phyloP scores from a whole-genome alignment of 1,140 invertebrate species.

The Anoplolepis gracilipes region DNA sequence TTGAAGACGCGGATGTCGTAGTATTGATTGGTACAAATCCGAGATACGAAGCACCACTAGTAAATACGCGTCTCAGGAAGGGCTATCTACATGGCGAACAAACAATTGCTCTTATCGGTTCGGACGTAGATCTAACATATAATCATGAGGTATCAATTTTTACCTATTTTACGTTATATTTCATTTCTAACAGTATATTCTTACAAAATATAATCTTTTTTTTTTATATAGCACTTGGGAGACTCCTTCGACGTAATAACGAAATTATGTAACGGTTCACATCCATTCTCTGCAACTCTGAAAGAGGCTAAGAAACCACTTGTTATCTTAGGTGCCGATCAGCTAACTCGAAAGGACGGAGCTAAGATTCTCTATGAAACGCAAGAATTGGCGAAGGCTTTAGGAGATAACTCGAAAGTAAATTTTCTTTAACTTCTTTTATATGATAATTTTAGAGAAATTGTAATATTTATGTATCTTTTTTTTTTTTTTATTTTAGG shows the following conservation, averaged over 20 bases:
- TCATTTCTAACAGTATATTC: neutral
- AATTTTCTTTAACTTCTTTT: slow-evolving; percentile 23
- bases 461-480: slow-evolving; percentile 54
- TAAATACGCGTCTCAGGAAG: slow-evolving; percentile 98
- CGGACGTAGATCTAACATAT: slow-evolving; percentile 97
- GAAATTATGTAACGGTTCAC: slow-evolving; percentile 91
- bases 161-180: slow-evolving; percentile 40
- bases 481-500: slow-evolving; percentile 77
- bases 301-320: slow-evolving; percentile 94
- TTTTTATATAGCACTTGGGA: slow-evolving; percentile 91
- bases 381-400: slow-evolving; percentile 89
- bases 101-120: slow-evolving; percentile 94
- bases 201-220: slow-evolving; percentile 30
- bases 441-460: slow-evolving; percentile 24
- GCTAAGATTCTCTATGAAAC: slow-evolving; percentile 91
- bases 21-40: slow-evolving; percentile 98
- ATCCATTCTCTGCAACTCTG: slow-evolving; percentile 92
- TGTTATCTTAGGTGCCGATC: slow-evolving; percentile 95
- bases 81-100: slow-evolving; percentile 94
- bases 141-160: slow-evolving; percentile 91
- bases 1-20: slow-evolving; percentile 97
- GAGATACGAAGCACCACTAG: slow-evolving; percentile 98
- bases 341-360: slow-evolving; percentile 93
- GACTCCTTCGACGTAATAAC: slow-evolving; percentile 91
- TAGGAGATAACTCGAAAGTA: slow-evolving; percentile 85